Percentiles rank a stretch among this genome's conserved stretches.
Conservation (phyloP, 2,113 vertebrate species). For the Pampusana beccarii region DNA sequence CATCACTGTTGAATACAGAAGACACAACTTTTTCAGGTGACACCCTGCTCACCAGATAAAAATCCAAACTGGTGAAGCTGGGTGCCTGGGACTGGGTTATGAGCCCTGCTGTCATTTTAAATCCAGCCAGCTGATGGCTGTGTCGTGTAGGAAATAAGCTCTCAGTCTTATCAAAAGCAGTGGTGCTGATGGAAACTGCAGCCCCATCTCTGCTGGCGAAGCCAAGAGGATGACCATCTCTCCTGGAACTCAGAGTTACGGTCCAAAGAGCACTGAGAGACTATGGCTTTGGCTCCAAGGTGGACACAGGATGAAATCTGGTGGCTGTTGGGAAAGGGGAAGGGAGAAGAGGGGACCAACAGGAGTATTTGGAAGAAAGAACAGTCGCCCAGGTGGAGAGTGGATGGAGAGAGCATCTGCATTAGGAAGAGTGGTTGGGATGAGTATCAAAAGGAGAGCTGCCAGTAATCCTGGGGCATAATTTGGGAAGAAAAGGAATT, state of each 20-base stretch:
- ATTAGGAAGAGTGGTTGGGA: background rate
- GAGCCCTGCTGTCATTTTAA: background rate
- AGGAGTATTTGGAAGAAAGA: background rate
- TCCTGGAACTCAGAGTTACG: background rate
- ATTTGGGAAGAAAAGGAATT: background rate
- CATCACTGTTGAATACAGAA: background rate
- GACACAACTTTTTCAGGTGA: background rate
- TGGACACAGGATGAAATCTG: background rate
- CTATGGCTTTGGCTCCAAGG: background rate
- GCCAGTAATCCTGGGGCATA: background rate
- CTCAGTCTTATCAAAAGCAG: background rate
- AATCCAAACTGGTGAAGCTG: background rate
- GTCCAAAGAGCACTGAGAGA: background rate
- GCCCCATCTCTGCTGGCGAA: background rate
- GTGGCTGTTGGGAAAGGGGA: background rate
- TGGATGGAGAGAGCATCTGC: background rate
- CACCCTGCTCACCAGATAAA: background rate
- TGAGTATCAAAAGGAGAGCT: background rate
- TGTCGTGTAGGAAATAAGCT: conserved; percentile 22
- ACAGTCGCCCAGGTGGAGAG: accelerated
- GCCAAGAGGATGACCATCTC: too few relatives aligned
- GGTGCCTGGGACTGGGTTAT: background rate
- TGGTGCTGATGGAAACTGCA: background rate
- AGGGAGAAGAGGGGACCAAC: accelerated
- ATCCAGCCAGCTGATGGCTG: conserved; percentile 58